These are phyloP conservation scores for Nothobranchius kuhntae DNA, from an alignment of 2,113 vertebrate genomes.

Conservation along the genomic window DNA sequence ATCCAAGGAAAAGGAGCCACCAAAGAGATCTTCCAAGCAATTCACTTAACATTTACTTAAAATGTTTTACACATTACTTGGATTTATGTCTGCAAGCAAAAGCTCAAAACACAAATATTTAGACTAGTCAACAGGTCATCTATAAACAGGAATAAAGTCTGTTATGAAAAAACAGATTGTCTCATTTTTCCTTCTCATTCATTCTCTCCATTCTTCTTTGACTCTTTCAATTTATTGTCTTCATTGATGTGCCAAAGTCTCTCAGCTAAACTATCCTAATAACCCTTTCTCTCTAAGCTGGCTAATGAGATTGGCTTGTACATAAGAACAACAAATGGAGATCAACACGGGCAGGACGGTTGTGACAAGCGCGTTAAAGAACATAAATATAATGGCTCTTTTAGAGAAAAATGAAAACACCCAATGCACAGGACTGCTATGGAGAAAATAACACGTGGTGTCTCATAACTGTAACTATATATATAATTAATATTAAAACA, in stretches of 20 bases:
- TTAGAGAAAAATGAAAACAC: not conserved
- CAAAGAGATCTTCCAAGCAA: not conserved
- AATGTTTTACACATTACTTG: slow-evolving; percentile 2
- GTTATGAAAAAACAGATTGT: not conserved
- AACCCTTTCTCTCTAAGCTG: slow-evolving; percentile 59
- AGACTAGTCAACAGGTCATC: too few relatives aligned
- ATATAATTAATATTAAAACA: too few relatives aligned
- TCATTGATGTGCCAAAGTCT: slow-evolving; percentile 37
- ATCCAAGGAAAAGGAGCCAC: not conserved
- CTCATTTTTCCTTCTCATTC: slow-evolving; percentile 35
- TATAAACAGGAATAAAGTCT: too few relatives aligned
- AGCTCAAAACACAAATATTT: not conserved
- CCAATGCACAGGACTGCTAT: not conserved
- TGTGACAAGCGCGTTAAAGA: slow-evolving; percentile 14
- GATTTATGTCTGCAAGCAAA: slow-evolving; percentile 6
- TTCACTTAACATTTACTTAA: not conserved
- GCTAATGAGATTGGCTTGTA: slow-evolving; percentile 71
- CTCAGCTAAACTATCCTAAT: slow-evolving; percentile 51
- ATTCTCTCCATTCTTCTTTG: slow-evolving; percentile 25
- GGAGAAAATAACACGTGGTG: not conserved
- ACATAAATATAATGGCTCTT: slow-evolving; percentile 9
- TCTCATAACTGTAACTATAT: not conserved
- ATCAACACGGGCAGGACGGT: not conserved
- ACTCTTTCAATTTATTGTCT: slow-evolving; percentile 23
- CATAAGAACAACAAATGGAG: slow-evolving; percentile 35